Percentiles rank a stretch among this genome's conserved stretches.
Evolutionary conservation across 2,797 vertebrate genomes (phyloP).

Genomic region (Onychomys leucogaster): DNA sequence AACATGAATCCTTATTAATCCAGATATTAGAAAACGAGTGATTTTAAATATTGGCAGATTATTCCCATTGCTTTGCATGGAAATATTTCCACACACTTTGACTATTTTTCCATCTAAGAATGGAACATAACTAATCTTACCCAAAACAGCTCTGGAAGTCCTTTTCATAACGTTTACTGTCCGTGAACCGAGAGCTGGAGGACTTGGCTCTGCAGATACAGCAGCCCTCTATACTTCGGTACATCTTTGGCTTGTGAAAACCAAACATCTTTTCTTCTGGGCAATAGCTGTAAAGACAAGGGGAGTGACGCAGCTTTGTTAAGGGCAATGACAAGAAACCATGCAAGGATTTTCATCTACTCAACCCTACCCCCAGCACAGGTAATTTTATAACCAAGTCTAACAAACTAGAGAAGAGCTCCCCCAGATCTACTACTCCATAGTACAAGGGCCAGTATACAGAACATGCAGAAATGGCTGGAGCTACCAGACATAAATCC

Average conservation of each 20-base stretch:
- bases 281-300: slow-evolving; percentile 82
- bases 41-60: slow-evolving; percentile 41
- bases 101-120: slow-evolving; percentile 9
- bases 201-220: slow-evolving; percentile 99
- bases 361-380: not conserved
- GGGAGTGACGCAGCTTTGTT: slow-evolving; percentile 63
- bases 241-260: slow-evolving; percentile 99
- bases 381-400: not conserved
- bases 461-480: not conserved
- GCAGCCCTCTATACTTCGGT: slow-evolving; percentile 98
- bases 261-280: slow-evolving; percentile 96
- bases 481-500: not conserved
- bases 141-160: slow-evolving; percentile 92
- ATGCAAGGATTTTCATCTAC: not conserved
- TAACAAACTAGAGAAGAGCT: not conserved
- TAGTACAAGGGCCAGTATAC: not conserved
- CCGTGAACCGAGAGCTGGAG: slow-evolving; percentile 99
- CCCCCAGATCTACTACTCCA: not conserved
- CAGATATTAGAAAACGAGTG: slow-evolving; percentile 28
- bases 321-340: slow-evolving; percentile 38
- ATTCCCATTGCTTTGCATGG: not conserved
- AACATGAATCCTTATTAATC: not conserved
- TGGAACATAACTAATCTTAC: slow-evolving; percentile 86
- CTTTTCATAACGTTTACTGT: slow-evolving; percentile 98
- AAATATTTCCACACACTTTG: not conserved